Conservation (phyloP, 2,113 vertebrate genomes). For the Halichoeres trimaculatus region DNA sequence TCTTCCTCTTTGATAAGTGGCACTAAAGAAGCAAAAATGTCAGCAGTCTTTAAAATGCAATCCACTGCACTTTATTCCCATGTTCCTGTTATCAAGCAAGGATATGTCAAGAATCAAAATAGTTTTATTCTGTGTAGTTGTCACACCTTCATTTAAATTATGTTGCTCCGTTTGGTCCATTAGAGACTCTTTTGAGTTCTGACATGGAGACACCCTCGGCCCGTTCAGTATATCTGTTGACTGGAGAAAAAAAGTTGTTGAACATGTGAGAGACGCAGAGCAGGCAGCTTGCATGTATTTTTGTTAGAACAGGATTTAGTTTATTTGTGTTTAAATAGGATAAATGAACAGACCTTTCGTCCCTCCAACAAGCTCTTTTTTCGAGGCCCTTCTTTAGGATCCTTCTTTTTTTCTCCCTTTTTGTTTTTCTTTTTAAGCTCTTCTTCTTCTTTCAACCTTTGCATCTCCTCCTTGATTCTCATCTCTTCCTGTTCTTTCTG, state of each 20-base stretch:
- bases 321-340: neutral
- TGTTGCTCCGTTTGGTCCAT: slow-evolving; percentile 40
- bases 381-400: slow-evolving; percentile 69
- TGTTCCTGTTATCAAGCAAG: neutral
- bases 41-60: neutral
- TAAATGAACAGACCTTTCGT: slow-evolving; percentile 71
- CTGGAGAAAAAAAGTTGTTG: slow-evolving; percentile 36
- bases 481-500: slow-evolving; percentile 78
- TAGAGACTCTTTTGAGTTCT: slow-evolving; percentile 54
- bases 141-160: slow-evolving; percentile 30
- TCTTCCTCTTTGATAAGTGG: slow-evolving; percentile 63
- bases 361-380: slow-evolving; percentile 73
- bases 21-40: slow-evolving; percentile 24
- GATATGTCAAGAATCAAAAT: neutral
- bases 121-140: neutral
- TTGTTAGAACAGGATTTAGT: neutral
- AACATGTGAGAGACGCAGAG: neutral
- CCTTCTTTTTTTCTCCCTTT: slow-evolving; percentile 78
- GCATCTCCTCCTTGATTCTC: slow-evolving; percentile 76
- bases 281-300: neutral
- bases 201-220: slow-evolving; percentile 59
- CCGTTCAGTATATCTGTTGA: slow-evolving; percentile 22
- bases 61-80: neutral
- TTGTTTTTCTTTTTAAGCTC: slow-evolving; percentile 81
- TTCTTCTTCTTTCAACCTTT: slow-evolving; percentile 82